Conservation (phyloP, 2,888 invertebrate genomes). For the Chrysodeixis includens region DNA sequence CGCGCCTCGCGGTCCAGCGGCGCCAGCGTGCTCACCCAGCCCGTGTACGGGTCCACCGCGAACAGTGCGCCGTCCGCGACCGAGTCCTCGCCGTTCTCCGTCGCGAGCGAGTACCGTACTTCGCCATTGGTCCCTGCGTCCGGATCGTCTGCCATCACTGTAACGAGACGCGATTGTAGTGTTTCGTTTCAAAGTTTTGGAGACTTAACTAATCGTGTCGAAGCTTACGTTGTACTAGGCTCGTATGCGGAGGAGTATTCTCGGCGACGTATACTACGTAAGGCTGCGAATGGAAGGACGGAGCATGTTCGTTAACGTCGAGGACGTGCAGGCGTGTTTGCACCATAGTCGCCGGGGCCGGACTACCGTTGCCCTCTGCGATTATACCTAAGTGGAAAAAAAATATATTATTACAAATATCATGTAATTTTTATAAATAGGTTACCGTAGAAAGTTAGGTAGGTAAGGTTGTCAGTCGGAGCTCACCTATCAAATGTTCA, state of each 20-base stretch:
- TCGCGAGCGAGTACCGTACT: slow-evolving; percentile 93
- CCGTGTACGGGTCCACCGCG: slow-evolving; percentile 95
- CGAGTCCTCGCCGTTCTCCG: slow-evolving; percentile 82
- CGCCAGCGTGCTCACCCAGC: slow-evolving; percentile 94
- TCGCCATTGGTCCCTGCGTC: slow-evolving; percentile 96
- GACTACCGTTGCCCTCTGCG: slow-evolving; percentile 74
- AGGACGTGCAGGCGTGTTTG: slow-evolving; percentile 94
- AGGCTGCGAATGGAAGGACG: slow-evolving; percentile 95
- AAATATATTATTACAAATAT: background rate
- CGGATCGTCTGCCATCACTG: slow-evolving; percentile 87
- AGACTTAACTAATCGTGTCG: background rate
- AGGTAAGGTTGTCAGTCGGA: slow-evolving; percentile 63
- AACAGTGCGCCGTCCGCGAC: slow-evolving; percentile 91
- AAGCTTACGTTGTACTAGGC: slow-evolving; percentile 91
- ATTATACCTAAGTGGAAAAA: slow-evolving; percentile 70
- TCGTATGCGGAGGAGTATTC: slow-evolving; percentile 94
- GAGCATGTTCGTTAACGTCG: slow-evolving; percentile 97
- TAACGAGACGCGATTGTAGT: background rate
- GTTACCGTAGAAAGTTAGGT: no score
- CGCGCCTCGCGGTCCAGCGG: slow-evolving; percentile 94
- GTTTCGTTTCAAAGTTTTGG: background rate
- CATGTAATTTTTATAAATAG: no score
- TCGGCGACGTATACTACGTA: slow-evolving; percentile 95
- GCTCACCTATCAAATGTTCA: slow-evolving; percentile 92
- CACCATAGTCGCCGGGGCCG: slow-evolving; percentile 91